Evolutionary conservation across 2,113 vertebrate genomes (phyloP).

Genomic region (Leptosomus discolor): DNA sequence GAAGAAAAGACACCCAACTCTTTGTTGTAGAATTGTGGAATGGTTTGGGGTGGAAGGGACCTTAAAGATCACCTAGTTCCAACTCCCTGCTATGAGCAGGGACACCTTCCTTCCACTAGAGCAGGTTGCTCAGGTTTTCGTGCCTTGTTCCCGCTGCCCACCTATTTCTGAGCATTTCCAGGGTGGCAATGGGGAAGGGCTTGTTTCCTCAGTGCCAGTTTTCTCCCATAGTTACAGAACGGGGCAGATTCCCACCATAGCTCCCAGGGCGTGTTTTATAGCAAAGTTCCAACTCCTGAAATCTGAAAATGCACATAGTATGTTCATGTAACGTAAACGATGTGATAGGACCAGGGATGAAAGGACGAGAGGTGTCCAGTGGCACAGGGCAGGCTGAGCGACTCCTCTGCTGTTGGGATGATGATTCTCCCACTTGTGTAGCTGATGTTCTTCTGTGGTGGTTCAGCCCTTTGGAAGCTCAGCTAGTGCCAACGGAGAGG

Average conservation of each 20-base stretch:
- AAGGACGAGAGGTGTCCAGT: background rate
- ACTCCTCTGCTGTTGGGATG: background rate
- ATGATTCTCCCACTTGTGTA: background rate
- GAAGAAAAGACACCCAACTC: background rate
- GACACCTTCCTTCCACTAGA: too few relatives aligned
- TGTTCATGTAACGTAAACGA: fast-evolving
- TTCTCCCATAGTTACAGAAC: background rate
- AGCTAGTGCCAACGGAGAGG: background rate
- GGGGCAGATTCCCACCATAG: background rate
- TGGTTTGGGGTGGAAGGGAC: too few relatives aligned
- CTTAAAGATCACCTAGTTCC: too few relatives aligned
- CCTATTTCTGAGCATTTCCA: background rate
- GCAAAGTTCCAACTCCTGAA: background rate
- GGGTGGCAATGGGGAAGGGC: background rate
- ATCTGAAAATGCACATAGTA: background rate
- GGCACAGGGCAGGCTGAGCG: fast-evolving
- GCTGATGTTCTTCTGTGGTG: background rate
- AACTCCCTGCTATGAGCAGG: too few relatives aligned
- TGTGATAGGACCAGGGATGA: background rate
- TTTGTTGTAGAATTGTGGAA: too few relatives aligned
- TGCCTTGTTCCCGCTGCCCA: background rate
- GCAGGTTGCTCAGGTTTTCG: background rate
- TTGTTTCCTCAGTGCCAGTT: background rate
- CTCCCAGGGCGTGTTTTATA: background rate
- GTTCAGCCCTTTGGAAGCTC: background rate